A percentile compares a stretch with the other conserved stretches of the same genome.
Conservation (phyloP, 2,113 vertebrate genomes). For the Trogon surrucura region DNA sequence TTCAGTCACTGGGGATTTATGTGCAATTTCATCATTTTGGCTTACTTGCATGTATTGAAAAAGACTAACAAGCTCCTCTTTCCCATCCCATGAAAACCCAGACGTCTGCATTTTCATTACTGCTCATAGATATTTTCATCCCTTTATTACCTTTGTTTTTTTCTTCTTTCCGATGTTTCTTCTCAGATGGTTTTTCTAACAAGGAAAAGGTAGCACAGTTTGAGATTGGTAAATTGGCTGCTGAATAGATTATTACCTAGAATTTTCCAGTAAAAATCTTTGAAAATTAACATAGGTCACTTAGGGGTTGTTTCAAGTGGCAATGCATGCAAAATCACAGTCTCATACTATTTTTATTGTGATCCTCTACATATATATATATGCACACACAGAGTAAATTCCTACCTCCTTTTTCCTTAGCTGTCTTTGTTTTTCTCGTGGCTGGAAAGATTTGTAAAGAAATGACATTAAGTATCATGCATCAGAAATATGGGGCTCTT, state of each 20-base stretch:
- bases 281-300: not conserved
- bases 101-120: not conserved
- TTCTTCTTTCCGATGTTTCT: constrained; percentile 48
- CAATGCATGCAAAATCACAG: not conserved
- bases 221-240: not conserved
- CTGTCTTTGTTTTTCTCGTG: constrained; percentile 56
- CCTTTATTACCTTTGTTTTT: constrained; percentile 63
- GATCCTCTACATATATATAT: not conserved
- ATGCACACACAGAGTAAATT: not conserved
- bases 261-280: not conserved
- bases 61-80: not conserved
- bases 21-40: not conserved
- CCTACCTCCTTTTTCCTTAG: constrained; percentile 75
- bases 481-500: not conserved
- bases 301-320: not conserved
- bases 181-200: constrained; percentile 49
- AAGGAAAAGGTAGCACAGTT: not conserved
- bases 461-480: not conserved
- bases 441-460: constrained; percentile 53
- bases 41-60: not conserved
- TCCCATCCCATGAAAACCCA: not conserved
- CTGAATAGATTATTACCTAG: not conserved
- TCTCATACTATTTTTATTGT: not conserved
- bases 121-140: not conserved
- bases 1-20: not conserved